Evolutionary conservation across 2,888 invertebrate species (phyloP).

Genomic region (Platycheirus albimanus): DNA sequence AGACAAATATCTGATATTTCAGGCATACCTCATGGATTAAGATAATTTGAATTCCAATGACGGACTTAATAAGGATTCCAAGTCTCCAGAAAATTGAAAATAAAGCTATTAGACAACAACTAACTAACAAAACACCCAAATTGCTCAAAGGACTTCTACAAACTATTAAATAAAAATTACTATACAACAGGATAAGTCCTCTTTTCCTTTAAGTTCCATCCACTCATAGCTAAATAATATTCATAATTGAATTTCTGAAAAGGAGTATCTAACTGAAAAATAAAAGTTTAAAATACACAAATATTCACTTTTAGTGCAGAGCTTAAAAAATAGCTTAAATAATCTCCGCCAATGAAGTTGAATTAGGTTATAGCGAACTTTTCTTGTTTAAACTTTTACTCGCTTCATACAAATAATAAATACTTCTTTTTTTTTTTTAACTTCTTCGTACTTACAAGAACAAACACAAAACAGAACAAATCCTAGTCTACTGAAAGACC

Average conservation of each 20-base stretch:
- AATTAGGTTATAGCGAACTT: slow-evolving; percentile 69
- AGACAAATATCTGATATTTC: too few relatives aligned
- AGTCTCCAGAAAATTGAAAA: too few relatives aligned
- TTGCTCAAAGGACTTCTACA: too few relatives aligned
- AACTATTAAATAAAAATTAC: not conserved
- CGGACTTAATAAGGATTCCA: too few relatives aligned
- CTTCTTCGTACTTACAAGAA: slow-evolving; percentile 11
- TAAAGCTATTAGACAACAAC: too few relatives aligned
- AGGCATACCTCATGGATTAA: too few relatives aligned
- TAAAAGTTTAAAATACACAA: slow-evolving; percentile 5
- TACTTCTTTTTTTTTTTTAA: not conserved
- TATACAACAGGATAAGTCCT: not conserved
- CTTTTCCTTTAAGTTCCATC: not conserved
- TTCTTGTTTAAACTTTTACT: slow-evolving; percentile 72
- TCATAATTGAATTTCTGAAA: slow-evolving; percentile 57
- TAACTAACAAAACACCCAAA: too few relatives aligned
- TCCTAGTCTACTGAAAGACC: not conserved
- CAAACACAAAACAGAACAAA: slow-evolving; percentile 10
- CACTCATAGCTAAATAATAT: not conserved
- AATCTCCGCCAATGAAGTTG: slow-evolving; percentile 63
- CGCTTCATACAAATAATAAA: slow-evolving; percentile 21
- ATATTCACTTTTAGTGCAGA: slow-evolving; percentile 53
- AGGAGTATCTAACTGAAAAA: slow-evolving; percentile 6
- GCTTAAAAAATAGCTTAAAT: slow-evolving; percentile 61
- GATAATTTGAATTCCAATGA: too few relatives aligned